Conservation (phyloP, 2,888 invertebrate species). For the Sisyra terminalis region DNA sequence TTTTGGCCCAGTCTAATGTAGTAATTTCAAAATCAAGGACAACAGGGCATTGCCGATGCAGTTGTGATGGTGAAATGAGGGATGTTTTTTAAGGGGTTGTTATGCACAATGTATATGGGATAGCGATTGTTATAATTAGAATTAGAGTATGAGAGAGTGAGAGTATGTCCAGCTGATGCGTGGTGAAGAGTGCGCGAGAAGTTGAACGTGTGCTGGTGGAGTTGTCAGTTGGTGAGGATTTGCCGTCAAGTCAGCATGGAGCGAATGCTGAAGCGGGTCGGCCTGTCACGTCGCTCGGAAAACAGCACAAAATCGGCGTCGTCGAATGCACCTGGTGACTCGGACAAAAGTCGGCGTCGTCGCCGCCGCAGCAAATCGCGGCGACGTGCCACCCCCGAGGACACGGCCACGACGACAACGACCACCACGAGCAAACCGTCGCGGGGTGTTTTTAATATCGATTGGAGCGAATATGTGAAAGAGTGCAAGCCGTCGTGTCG, state of each 20-base stretch:
- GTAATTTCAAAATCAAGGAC: no score
- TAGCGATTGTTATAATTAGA: no score
- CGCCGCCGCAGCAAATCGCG: constrained; percentile 22
- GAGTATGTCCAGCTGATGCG: constrained; percentile 8
- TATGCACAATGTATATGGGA: no score
- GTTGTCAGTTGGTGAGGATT: constrained; percentile 5
- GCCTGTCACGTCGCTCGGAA: constrained; percentile 24
- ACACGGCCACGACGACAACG: not conserved
- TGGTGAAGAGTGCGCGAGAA: constrained; percentile 1
- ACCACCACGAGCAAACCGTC: not conserved
- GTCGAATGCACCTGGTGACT: constrained; percentile 17
- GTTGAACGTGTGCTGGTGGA: constrained; percentile 3
- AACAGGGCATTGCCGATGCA: no score
- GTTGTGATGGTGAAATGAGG: no score
- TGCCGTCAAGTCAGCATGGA: constrained; percentile 20
- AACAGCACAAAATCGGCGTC: constrained; percentile 7
- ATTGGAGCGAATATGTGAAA: constrained; percentile 33
- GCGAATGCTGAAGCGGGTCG: constrained; percentile 27
- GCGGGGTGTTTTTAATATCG: constrained; percentile 27
- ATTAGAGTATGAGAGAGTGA: not conserved
- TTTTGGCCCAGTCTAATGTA: no score
- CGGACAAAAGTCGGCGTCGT: constrained; percentile 16
- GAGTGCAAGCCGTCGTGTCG: constrained; percentile 34
- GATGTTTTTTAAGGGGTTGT: no score
- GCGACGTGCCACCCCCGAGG: constrained; percentile 14